These are phyloP conservation scores for Prionailurus viverrinus DNA, from an alignment of 2,113 vertebrate species.

Conservation along the genomic window DNA sequence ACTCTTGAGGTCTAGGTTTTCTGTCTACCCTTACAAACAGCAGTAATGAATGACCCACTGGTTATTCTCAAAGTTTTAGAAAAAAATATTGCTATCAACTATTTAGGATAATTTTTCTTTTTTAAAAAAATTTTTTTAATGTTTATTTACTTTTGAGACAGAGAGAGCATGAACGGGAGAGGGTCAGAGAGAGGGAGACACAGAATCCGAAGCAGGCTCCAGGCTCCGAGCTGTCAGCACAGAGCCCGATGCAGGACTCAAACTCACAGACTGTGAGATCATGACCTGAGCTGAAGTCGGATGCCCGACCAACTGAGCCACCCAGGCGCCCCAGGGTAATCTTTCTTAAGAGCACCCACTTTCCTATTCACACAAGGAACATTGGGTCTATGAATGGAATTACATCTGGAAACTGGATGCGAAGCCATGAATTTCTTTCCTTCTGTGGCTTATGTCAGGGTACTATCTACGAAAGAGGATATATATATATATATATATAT, in stretches of 20 bases:
- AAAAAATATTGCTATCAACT: background rate
- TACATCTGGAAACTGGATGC: background rate
- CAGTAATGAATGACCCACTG: too few species aligned
- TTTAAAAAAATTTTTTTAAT: background rate
- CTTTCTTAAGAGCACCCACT: background rate
- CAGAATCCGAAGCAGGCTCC: too few species aligned
- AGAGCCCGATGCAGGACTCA: rapidly evolving
- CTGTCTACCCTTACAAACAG: background rate
- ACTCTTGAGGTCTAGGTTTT: background rate
- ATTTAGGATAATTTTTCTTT: background rate
- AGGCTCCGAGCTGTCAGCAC: too few species aligned
- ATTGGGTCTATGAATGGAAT: background rate
- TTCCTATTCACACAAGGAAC: background rate
- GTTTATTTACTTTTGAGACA: too few species aligned
- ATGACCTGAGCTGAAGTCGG: too few species aligned
- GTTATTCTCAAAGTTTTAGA: background rate
- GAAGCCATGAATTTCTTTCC: background rate
- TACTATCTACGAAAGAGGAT: background rate
- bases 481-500: too few species aligned
- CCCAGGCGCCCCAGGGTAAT: too few species aligned
- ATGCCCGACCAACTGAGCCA: too few species aligned
- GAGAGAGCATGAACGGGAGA: too few species aligned
- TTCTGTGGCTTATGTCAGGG: background rate
- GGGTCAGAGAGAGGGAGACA: too few species aligned
- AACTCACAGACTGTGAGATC: too few species aligned